Evolutionary conservation across 2,113 vertebrate genomes (phyloP), one percentile per base, ranked within the genome.

Genomic region (Peromyscus maniculatus): DNA sequence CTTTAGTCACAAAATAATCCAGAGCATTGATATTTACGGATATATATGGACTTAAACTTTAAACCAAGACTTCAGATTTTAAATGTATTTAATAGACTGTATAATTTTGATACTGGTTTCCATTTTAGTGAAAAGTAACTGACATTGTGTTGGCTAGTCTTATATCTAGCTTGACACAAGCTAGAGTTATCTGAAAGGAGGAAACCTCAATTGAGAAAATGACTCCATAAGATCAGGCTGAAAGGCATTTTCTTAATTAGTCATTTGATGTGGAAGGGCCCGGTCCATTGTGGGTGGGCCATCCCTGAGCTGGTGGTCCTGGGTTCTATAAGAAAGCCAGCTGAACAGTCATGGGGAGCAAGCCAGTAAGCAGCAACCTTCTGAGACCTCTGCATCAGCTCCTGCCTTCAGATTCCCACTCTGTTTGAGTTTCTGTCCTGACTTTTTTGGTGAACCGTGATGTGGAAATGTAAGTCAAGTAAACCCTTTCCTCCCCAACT

Each of bases 11-110:
- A 69, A 57, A 91, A 92, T 83, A 77, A 95, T 31, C 49, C 22
- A 46, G 64, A 82, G 19, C 55, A 33, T 91, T 92, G 33, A 77
- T 77, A 39, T 17, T 71, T 92, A 22, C 0, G 82, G 33, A 36
- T 79, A 17, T 59, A 21, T 36, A 11, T n/a, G 36, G 33, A 67
- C 26, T 71, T 62, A 52, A 52, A 82, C 62, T 87, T 95, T n/a
- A 67, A 75, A 90, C 21, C 39, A 92, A 95, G 66, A 31, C 88
- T 82, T 95, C 55, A 59, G 43, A 67, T 11, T 67, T 46, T 57
- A 69, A 19, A 72, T 89, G 71, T 82, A 43, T 91, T 95, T 91
- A 90, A 77, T 89, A 89, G 72, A 1, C 72, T 92, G 67, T 71
- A 24, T 74, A 8, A 89, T 94, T 79, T 62, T 0, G 39, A 39